Conservation (phyloP, 2,888 invertebrate genomes). For the Amphipyra berbera region DNA sequence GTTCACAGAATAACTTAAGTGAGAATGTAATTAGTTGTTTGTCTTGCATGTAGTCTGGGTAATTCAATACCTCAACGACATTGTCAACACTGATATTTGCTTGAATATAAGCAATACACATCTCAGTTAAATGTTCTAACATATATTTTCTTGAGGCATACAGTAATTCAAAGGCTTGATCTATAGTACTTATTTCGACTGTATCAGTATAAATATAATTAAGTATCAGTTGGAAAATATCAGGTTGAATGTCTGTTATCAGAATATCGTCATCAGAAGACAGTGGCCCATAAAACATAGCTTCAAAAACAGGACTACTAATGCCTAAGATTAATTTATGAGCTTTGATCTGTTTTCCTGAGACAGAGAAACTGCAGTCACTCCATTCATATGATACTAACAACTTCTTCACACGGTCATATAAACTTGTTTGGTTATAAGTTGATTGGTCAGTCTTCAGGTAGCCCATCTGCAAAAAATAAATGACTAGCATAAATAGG, state of each 20-base stretch:
- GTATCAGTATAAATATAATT: slow-evolving; percentile 91
- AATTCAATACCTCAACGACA: slow-evolving; percentile 90
- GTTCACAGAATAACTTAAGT: slow-evolving; percentile 88
- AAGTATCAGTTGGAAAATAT: slow-evolving; percentile 90
- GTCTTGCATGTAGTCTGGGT: slow-evolving; percentile 90
- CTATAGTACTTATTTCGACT: slow-evolving; percentile 87
- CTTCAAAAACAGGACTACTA: slow-evolving; percentile 92
- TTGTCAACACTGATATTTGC: slow-evolving; percentile 89
- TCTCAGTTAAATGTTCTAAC: slow-evolving; percentile 85
- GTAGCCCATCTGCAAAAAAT: slow-evolving; percentile 81
- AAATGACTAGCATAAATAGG: slow-evolving; percentile 12
- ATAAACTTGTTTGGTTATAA: slow-evolving; percentile 74
- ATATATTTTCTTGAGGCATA: slow-evolving; percentile 92
- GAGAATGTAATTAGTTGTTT: slow-evolving; percentile 87
- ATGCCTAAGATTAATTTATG: slow-evolving; percentile 91
- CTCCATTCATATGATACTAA: slow-evolving; percentile 88
- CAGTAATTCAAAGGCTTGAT: slow-evolving; percentile 90
- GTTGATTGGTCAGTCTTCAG: slow-evolving; percentile 69
- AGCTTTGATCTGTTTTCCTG: slow-evolving; percentile 86
- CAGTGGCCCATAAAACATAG: slow-evolving; percentile 91
- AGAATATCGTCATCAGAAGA: slow-evolving; percentile 85
- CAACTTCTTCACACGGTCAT: slow-evolving; percentile 84
- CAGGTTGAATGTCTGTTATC: slow-evolving; percentile 90
- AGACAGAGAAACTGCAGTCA: slow-evolving; percentile 90
- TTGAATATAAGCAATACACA: slow-evolving; percentile 88